Evolutionary conservation across 1,140 invertebrate species (phyloP), one percentile per base, ranked within the genome.

Genomic region (Ephestia elutella): DNA sequence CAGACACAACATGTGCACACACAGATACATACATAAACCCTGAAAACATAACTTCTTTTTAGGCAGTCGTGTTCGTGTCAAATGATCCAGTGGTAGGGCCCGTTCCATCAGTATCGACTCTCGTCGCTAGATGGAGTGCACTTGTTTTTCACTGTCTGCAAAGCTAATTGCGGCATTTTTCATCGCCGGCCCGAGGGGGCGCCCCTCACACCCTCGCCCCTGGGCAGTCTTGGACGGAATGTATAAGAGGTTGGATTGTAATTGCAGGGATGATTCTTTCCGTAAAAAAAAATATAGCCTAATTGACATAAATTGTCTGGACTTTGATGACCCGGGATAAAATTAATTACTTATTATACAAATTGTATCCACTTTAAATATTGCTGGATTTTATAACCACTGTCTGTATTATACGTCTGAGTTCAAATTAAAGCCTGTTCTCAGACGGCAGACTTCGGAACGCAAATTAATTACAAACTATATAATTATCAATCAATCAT

Each of bases 141-240:
- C 78, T 83, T 83, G 82, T 86, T 83, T 83, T 83, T 86, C 83
- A 84, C 81, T 84, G 83, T 84, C 82, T 79, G 72, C 65, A 75
- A 62, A 73, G 73, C 83, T 84, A 86, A 84, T 84, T 80, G 78
- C 73, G 70, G 77, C 75, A 82, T 84, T 84, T 82, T 77, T 86
- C 83, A 84, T 84, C 68, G 67, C 70, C 62, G 60, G 62, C 64
- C 69, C 65, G 82, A 70, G 66, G 68, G 59, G 60, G 62, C 62
- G 68, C 65, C 59, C 65, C 68, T 63, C 60, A 51, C 66, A 32
- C 65, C 61, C 62, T 44, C 56, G 49, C 20, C 57, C 63, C 65
- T 48, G 44, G 62, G 49, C 63, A 59, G 62, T 68, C 68, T 73
- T 68, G 30, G 50, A 53, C 57, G 60, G 13, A 44, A 44, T n/a